Conservation (phyloP, 2,797 vertebrate species). For the Sebastes hubbsi region DNA sequence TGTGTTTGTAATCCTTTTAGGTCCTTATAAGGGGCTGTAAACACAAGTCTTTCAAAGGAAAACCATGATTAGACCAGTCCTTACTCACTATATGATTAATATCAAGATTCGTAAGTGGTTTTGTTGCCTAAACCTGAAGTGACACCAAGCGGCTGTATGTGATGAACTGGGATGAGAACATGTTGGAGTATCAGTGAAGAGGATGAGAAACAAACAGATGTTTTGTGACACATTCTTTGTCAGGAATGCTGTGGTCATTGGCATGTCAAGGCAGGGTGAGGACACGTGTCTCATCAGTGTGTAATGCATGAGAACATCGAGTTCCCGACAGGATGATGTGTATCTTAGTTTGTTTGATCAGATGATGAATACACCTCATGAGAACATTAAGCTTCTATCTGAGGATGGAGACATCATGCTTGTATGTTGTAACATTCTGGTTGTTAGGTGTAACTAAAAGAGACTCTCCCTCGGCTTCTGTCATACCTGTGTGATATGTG, state of each 20-base stretch:
- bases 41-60: neutral
- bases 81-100: slow-evolving; percentile 6
- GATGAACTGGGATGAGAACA: too few relatives aligned
- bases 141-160: too few relatives aligned
- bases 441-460: neutral
- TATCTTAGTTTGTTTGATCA: neutral
- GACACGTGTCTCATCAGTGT: neutral
- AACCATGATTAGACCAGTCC: neutral
- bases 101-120: neutral
- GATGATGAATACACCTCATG: neutral
- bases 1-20: neutral
- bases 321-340: neutral
- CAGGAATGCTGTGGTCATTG: neutral
- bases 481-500: neutral
- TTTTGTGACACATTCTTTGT: neutral
- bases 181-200: too few relatives aligned
- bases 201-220: neutral
- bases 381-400: neutral
- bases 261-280: neutral
- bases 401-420: neutral
- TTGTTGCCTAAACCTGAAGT: too few relatives aligned
- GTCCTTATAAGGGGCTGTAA: neutral
- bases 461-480: neutral
- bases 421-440: neutral
- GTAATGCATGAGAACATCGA: neutral